These are phyloP conservation scores for Hystrix cristata DNA, from an alignment of 2,113 vertebrate genomes.

Conservation along the genomic window DNA sequence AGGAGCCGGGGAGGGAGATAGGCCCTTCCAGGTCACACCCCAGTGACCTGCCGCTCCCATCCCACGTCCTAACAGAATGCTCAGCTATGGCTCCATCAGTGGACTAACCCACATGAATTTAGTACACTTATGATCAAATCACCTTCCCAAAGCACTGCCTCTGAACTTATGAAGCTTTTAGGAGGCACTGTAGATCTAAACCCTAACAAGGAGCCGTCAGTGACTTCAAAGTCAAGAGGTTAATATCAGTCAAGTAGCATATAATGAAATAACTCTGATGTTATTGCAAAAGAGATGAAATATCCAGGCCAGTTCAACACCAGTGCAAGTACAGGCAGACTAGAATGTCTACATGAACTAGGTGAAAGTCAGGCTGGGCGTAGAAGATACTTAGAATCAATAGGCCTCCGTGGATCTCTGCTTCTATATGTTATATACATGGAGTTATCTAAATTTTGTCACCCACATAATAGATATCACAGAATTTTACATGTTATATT, in stretches of 20 bases:
- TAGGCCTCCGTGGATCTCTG: background rate
- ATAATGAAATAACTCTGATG: background rate
- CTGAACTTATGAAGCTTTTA: background rate
- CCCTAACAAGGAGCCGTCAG: background rate
- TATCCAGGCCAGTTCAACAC: fast-evolving
- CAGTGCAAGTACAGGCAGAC: background rate
- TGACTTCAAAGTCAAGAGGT: background rate
- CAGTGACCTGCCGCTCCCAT: background rate
- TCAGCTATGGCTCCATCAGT: background rate
- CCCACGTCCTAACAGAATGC: background rate
- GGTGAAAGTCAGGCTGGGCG: background rate
- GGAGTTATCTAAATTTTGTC: fast-evolving
- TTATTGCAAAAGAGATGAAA: background rate
- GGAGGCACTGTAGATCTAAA: background rate
- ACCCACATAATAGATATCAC: background rate
- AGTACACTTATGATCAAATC: background rate
- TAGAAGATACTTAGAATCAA: background rate
- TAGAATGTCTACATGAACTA: background rate
- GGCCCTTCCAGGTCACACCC: background rate
- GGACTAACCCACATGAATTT: background rate
- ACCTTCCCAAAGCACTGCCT: background rate
- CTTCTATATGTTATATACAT: fast-evolving
- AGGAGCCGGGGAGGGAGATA: background rate
- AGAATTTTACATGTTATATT: background rate
- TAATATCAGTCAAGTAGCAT: no score